These are phyloP conservation scores for Porites rus DNA, from an alignment of 92 coral and sea anemone species.

Conservation along the genomic window DNA sequence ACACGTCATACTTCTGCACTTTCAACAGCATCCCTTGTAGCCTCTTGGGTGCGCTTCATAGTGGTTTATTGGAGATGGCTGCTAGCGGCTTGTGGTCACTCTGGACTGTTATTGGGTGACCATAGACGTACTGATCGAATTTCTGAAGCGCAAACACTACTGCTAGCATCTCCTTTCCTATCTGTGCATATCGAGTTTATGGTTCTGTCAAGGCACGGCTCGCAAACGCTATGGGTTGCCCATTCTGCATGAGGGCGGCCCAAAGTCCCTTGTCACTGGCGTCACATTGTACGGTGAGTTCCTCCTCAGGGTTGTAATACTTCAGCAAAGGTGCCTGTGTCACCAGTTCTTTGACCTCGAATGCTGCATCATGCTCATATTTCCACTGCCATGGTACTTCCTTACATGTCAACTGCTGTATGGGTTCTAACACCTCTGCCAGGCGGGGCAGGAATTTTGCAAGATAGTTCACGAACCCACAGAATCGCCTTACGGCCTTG, in stretches of 20 bases:
- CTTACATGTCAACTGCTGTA: constrained; percentile 47
- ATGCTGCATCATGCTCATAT: constrained; percentile 51
- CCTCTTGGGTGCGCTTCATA: constrained; percentile 68
- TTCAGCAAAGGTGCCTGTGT: constrained; percentile 51
- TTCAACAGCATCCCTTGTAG: constrained; percentile 73
- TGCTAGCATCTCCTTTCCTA: constrained; percentile 57
- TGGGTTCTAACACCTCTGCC: constrained; percentile 42
- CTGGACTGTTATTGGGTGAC: constrained; percentile 51
- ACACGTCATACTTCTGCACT: constrained; percentile 51
- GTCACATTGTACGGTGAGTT: constrained; percentile 65
- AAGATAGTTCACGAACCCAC: constrained; percentile 69
- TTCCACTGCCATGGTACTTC: constrained; percentile 58
- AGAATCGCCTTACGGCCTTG: constrained; percentile 57
- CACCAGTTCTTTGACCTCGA: constrained; percentile 51
- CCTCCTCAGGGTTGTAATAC: constrained; percentile 64
- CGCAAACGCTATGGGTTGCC: constrained; percentile 62
- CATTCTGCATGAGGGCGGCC: constrained; percentile 56
- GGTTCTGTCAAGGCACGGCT: constrained; percentile 61
- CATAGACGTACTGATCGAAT: constrained; percentile 64
- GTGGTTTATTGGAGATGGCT: constrained; percentile 66
- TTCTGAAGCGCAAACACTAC: constrained; percentile 56
- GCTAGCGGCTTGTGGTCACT: constrained; percentile 68
- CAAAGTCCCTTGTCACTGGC: constrained; percentile 66
- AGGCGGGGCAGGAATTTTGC: constrained; percentile 66
- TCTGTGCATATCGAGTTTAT: constrained; percentile 51